phyloP scores from a whole-genome alignment of 2,888 invertebrate genomes.

The Polyploca ridens region DNA sequence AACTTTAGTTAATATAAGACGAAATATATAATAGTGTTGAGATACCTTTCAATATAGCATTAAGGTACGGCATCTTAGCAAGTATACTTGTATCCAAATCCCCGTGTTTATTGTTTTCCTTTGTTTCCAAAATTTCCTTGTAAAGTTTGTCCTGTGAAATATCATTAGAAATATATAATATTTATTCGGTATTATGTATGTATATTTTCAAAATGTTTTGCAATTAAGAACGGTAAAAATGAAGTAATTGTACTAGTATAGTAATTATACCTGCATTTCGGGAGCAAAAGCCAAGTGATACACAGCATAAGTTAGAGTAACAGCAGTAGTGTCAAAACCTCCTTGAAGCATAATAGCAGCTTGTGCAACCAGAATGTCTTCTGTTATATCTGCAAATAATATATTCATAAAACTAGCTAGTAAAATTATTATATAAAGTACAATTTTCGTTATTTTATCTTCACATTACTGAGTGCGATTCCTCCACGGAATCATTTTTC shows the following conservation, averaged over 20 bases:
- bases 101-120: slow-evolving; percentile 25
- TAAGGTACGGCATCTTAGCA: slow-evolving; percentile 38
- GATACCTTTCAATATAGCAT: slow-evolving; percentile 48
- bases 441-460: too few species aligned
- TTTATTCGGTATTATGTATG: too few species aligned
- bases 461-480: too few species aligned
- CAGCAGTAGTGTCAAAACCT: slow-evolving; percentile 45
- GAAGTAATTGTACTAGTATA: too few species aligned
- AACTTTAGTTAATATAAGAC: too few species aligned
- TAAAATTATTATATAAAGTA: too few species aligned
- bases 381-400: slow-evolving; percentile 31
- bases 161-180: not conserved
- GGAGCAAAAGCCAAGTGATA: slow-evolving; percentile 41
- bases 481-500: too few species aligned
- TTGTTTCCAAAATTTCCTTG: slow-evolving; percentile 40
- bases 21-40: too few species aligned
- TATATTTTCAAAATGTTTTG: too few species aligned
- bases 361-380: slow-evolving; percentile 45
- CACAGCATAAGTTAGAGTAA: slow-evolving; percentile 22
- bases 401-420: too few species aligned
- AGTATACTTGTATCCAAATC: slow-evolving; percentile 31
- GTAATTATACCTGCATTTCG: slow-evolving; percentile 36
- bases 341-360: slow-evolving; percentile 44
- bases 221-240: not conserved
- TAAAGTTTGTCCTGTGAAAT: slow-evolving; percentile 42